phyloP scores from a whole-genome alignment of 1,140 invertebrate genomes.

The Cryptotermes secundus region DNA sequence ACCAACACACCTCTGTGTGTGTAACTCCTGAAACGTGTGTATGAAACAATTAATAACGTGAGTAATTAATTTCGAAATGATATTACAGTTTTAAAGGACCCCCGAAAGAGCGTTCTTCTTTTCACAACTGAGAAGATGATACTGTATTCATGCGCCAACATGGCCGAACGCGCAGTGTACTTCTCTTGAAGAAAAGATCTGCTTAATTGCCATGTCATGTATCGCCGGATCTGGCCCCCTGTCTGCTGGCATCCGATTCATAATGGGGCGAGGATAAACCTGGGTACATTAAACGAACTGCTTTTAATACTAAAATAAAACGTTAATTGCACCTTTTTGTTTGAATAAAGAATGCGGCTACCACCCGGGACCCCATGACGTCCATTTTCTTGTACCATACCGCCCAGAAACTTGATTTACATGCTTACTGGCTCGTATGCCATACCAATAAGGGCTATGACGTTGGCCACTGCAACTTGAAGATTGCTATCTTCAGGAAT shows the following conservation, averaged over 20 bases:
- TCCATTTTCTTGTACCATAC: background rate
- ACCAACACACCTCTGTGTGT: background rate
- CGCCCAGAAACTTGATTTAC: too few species aligned
- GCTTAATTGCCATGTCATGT: background rate
- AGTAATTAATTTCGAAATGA: background rate
- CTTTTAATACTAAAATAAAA: constrained; percentile 12
- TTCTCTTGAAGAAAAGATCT: background rate
- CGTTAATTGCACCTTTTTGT: constrained; percentile 7
- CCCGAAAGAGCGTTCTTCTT: background rate
- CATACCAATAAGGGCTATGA: too few species aligned
- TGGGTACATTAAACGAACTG: background rate
- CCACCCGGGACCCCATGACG: background rate
- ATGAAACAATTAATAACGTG: background rate
- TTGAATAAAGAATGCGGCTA: background rate
- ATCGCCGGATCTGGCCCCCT: background rate
- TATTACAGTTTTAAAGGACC: constrained; percentile 6
- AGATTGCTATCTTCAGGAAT: too few species aligned
- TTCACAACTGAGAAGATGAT: background rate
- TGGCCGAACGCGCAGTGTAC: background rate
- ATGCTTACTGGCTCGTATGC: too few species aligned
- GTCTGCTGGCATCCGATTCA: background rate
- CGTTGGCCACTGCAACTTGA: too few species aligned
- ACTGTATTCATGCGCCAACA: background rate
- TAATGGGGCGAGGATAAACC: background rate
- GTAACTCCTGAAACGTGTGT: background rate